Evolutionary conservation across 2,797 vertebrate species (phyloP).

Genomic region (Coracias cyanogaster): DNA sequence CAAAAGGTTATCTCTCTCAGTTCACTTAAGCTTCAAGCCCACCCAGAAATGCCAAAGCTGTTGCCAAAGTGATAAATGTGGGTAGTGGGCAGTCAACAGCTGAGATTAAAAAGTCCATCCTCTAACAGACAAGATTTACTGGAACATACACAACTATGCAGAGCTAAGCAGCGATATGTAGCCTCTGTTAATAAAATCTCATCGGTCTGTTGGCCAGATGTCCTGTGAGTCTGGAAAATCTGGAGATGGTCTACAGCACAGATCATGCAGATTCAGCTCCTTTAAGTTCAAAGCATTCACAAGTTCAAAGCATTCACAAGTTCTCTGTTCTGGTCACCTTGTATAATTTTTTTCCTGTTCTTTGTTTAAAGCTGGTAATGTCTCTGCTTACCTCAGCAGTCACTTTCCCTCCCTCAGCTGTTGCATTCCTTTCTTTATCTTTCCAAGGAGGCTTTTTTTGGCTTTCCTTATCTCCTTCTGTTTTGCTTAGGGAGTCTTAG

Average conservation of each 20-base stretch:
- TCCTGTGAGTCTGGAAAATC: background rate
- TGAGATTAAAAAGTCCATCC: constrained; percentile 1
- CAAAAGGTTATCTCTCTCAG: constrained; percentile 1
- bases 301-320: constrained; percentile 60
- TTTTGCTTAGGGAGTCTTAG: constrained; percentile 35
- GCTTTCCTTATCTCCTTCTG: constrained; percentile 29
- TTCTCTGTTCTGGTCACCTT: constrained; percentile 53
- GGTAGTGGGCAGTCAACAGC: background rate
- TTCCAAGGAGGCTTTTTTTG: background rate
- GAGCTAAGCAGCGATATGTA: background rate
- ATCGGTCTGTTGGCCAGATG: constrained; percentile 53
- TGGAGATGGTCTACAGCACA: constrained; percentile 51
- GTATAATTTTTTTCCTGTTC: background rate
- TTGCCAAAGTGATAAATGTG: constrained; percentile 32
- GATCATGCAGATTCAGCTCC: constrained; percentile 40
- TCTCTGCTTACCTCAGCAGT: constrained; percentile 19
- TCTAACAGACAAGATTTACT: background rate
- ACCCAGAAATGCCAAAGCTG: constrained; percentile 34
- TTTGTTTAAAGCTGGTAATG: constrained; percentile 41
- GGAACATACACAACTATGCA: background rate
- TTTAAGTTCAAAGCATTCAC: constrained; percentile 63
- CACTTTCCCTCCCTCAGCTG: constrained; percentile 27
- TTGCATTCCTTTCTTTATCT: constrained; percentile 59
- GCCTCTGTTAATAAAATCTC: constrained; percentile 26
- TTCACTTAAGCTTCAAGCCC: constrained; percentile 29